Conservation (phyloP, 2,888 invertebrate species). For the Sicus ferrugineus region DNA sequence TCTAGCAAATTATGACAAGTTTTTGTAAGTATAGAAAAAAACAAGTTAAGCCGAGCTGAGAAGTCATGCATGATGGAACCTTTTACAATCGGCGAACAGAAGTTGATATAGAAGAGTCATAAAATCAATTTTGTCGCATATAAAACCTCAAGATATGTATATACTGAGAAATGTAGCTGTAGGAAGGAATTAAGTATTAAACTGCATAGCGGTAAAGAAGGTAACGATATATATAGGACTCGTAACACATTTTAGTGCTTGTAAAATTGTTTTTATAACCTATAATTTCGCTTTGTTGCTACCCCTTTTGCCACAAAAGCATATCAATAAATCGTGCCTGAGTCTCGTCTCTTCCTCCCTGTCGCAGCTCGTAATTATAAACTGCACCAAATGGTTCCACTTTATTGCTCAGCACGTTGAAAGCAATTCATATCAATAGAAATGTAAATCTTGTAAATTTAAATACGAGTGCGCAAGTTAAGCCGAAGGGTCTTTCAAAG, state of each 20-base stretch:
- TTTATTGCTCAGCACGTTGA: slow-evolving; percentile 33
- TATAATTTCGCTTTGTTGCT: slow-evolving; percentile 1
- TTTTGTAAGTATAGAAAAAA: slow-evolving; percentile 11
- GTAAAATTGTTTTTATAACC: slow-evolving; percentile 10
- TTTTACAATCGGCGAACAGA: neutral
- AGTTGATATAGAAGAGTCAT: neutral
- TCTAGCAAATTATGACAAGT: slow-evolving; percentile 31
- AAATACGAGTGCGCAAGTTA: slow-evolving; percentile 40
- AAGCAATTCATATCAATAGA: slow-evolving; percentile 57
- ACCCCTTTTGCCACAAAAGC: neutral
- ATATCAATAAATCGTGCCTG: neutral
- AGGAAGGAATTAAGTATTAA: neutral
- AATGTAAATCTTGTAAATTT: slow-evolving; percentile 54
- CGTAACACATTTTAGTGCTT: slow-evolving; percentile 12
- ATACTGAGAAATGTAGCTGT: neutral
- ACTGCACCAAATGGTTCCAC: slow-evolving; percentile 22
- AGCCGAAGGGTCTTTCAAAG: neutral
- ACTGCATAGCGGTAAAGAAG: neutral
- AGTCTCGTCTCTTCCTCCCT: neutral
- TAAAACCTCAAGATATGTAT: neutral
- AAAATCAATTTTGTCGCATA: neutral
- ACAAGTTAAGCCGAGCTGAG: neutral
- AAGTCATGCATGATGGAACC: neutral
- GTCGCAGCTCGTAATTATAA: neutral
- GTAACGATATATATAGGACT: neutral